These are phyloP conservation scores for Hymenochirus boettgeri DNA, from an alignment of 2,113 vertebrate species.

Conservation along the genomic window DNA sequence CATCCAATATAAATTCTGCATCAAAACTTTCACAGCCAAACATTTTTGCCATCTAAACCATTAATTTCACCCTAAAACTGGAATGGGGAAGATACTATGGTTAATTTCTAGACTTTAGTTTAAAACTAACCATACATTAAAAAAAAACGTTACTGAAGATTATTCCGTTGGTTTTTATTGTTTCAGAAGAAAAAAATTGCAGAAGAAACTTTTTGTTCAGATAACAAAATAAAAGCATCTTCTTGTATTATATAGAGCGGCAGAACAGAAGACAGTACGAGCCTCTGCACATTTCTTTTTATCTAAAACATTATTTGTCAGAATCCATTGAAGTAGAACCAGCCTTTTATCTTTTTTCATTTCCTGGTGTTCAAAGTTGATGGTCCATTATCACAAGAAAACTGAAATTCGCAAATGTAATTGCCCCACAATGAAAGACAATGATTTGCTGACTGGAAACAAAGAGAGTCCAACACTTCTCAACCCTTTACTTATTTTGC, in stretches of 20 bases:
- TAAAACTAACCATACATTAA: too few relatives aligned
- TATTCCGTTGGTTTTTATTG: too few relatives aligned
- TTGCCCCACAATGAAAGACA: constrained; percentile 6
- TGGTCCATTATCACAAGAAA: constrained; percentile 24
- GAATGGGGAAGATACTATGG: too few relatives aligned
- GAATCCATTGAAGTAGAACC: constrained; percentile 37
- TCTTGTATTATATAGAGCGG: constrained; percentile 10
- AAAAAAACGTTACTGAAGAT: constrained; percentile 7
- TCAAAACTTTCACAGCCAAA: too few relatives aligned
- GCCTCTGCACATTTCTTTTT: constrained; percentile 22
- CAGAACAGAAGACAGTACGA: constrained; percentile 12
- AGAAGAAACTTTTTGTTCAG: too few relatives aligned
- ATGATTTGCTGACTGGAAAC: constrained; percentile 18
- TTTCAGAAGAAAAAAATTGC: too few relatives aligned
- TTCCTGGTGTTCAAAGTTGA: constrained; percentile 30
- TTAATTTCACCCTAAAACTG: too few relatives aligned
- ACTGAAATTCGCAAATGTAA: constrained; percentile 26
- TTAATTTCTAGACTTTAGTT: too few relatives aligned
- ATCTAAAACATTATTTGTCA: constrained; percentile 38
- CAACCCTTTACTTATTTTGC: too few relatives aligned
- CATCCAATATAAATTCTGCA: too few relatives aligned
- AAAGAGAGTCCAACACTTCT: constrained; percentile 6
- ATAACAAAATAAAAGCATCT: constrained; percentile 21
- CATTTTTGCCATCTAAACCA: too few relatives aligned
- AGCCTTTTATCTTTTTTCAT: constrained; percentile 37